Base-by-base conservation (phyloP, 2,888 invertebrate genomes). In the Pristionchus fissidentatus region DNA sequence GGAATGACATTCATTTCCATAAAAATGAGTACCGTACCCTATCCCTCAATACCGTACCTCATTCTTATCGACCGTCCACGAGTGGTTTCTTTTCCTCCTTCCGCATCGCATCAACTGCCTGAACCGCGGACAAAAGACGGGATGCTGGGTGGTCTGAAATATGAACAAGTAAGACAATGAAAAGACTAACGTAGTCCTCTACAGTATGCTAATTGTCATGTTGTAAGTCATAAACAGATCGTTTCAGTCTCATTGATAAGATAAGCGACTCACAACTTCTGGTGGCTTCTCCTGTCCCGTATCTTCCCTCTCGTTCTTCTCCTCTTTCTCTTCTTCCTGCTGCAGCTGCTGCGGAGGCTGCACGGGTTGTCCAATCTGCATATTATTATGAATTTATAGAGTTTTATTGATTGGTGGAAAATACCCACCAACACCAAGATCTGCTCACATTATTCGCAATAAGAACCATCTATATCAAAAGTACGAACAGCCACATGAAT, bases 21-120 rank as follows among this genome's bases (percentile, higher is more conserved):
- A 32, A 38, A n/a, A n/a, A 66, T 66, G 29, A 26, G 35, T 66
- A 66, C 62, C 62, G 62, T 66, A 66, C 57, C 26, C 29, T 57
- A 57, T 2, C 60, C 32, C 3, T 32, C 60, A 35, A 66, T 29
- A 60, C 60, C 29, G 60, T 60, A 60, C 62, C 62, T 38, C 62
- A 38, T 66, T 38, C 19, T 35, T 38, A 22, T 70, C 41, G 3
- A n/a, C n/a, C n/a, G n/a, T n/a, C n/a, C n/a, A 32, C 13, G 41
- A 70, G 41, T 1, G 13, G 3, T 3, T 22, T 35, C 70, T 41
- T 26, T 43, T 70, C 41, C 41, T 70, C 13, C 43, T 26, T 3
- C 15, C 70, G 5, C 10, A 13, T 2, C 70, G 22, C 41, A 70
- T n/a, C n/a, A 13, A 22, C 13, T 70, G 70, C 70, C 38, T 7